Evolutionary conservation across 2,113 vertebrate genomes (phyloP).

Genomic region (Hiodon tergisus): DNA sequence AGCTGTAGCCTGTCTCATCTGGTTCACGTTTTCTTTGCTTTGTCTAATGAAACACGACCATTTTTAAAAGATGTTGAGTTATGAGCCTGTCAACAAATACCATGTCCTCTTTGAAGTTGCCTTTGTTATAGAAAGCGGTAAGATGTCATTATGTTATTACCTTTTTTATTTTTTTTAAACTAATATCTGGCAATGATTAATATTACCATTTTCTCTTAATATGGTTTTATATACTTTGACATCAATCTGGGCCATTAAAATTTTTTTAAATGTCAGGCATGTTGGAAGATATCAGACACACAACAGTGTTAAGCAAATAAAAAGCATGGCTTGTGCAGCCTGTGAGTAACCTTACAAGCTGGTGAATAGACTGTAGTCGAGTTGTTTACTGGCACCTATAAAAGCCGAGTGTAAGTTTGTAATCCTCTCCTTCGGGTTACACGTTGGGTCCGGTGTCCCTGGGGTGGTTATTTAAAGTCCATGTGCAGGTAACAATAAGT

Average conservation of each 20-base stretch:
- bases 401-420: conserved; percentile 55
- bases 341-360: conserved; percentile 53
- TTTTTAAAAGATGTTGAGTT: conserved; percentile 64
- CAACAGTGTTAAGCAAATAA: conserved; percentile 9
- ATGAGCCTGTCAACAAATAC: conserved; percentile 66
- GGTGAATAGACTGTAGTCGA: conserved; percentile 54
- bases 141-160: conserved; percentile 68
- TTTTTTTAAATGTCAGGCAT: conserved; percentile 44
- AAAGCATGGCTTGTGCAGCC: conserved; percentile 37
- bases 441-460: conserved; percentile 49
- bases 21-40: conserved; percentile 62
- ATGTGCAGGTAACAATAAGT: conserved; percentile 19
- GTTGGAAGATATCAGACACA: conserved; percentile 15
- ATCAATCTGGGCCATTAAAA: conserved; percentile 38
- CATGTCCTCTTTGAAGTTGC: conserved; percentile 67
- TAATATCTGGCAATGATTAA: conserved; percentile 53
- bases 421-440: conserved; percentile 54
- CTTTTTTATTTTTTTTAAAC: conserved; percentile 47
- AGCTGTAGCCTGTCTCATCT: conserved; percentile 57
- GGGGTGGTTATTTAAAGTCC: conserved; percentile 37
- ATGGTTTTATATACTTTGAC: conserved; percentile 60
- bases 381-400: conserved; percentile 59
- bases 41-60: conserved; percentile 66
- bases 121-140: conserved; percentile 57
- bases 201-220: conserved; percentile 45